These are phyloP conservation scores for Peribatodes rhomboidaria DNA, from an alignment of 2,888 invertebrate genomes.

Conservation along the genomic window DNA sequence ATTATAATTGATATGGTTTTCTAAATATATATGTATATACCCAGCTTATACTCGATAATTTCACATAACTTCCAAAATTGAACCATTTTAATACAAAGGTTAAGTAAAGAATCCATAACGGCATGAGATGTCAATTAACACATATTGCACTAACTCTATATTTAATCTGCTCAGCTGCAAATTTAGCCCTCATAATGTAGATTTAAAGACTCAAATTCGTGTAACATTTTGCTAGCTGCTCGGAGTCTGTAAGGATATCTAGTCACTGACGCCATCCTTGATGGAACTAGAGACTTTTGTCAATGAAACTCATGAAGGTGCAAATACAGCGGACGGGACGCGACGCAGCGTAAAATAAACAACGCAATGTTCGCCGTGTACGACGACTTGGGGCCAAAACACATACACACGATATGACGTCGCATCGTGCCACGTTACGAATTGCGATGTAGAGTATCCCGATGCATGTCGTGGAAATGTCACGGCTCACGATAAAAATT, in stretches of 20 bases:
- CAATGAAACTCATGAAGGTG: neutral
- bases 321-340: neutral
- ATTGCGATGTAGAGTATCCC: no score
- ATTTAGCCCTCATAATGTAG: neutral
- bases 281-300: neutral
- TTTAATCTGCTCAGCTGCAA: conserved; percentile 1
- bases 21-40: neutral
- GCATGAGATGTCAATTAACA: conserved; percentile 24
- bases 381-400: no score
- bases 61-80: neutral
- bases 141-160: neutral
- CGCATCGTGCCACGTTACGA: no score
- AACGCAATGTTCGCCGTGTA: neutral
- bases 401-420: no score
- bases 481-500: no score
- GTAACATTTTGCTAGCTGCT: neutral
- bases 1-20: neutral
- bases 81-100: neutral
- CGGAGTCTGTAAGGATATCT: conserved; percentile 7
- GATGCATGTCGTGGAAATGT: no score
- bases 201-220: neutral
- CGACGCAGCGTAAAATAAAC: neutral
- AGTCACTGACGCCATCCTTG: conserved; percentile 4
- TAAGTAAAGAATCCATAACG: neutral
- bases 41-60: neutral